A percentile compares a stretch with the other conserved stretches of the same genome.
These are phyloP conservation scores for Diloba caeruleocephala DNA, from an alignment of 2,888 invertebrate species.

Conservation along the genomic window DNA sequence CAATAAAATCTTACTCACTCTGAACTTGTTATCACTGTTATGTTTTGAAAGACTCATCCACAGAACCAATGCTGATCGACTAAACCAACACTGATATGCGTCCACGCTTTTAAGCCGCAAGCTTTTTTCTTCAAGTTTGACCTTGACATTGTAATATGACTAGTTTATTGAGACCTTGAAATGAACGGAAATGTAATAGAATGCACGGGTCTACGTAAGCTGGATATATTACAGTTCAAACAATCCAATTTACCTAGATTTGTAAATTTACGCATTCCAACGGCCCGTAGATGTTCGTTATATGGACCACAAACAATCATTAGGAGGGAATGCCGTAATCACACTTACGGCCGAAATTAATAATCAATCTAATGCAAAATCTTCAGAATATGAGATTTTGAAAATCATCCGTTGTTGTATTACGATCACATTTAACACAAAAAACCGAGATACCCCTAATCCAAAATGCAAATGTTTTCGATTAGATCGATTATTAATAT, in stretches of 20 bases:
- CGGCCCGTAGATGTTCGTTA: too few species aligned
- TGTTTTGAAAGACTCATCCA: conserved; percentile 54
- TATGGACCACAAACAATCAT: too few species aligned
- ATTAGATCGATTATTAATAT: too few species aligned
- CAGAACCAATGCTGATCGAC: conserved; percentile 57
- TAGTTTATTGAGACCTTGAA: conserved; percentile 41
- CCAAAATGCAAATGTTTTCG: too few species aligned
- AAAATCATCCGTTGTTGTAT: too few species aligned
- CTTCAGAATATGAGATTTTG: too few species aligned
- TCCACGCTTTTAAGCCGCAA: conserved; percentile 62
- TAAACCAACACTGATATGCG: conserved; percentile 64
- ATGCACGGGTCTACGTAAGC: conserved; percentile 18
- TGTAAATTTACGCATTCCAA: too few species aligned
- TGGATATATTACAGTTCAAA: conserved; percentile 20
- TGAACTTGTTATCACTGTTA: conserved; percentile 36
- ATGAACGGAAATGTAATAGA: conserved; percentile 14
- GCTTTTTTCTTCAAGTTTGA: conserved; percentile 56
- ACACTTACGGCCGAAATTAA: too few species aligned
- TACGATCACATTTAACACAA: too few species aligned
- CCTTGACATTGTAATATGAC: conserved; percentile 68
- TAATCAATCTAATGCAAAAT: too few species aligned
- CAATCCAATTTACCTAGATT: conserved; percentile 32
- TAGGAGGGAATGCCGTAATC: too few species aligned
- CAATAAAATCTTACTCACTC: conserved; percentile 47
- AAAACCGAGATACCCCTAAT: too few species aligned